phyloP scores from a whole-genome alignment of 2,113 vertebrate species.

The Varanus salvator region DNA sequence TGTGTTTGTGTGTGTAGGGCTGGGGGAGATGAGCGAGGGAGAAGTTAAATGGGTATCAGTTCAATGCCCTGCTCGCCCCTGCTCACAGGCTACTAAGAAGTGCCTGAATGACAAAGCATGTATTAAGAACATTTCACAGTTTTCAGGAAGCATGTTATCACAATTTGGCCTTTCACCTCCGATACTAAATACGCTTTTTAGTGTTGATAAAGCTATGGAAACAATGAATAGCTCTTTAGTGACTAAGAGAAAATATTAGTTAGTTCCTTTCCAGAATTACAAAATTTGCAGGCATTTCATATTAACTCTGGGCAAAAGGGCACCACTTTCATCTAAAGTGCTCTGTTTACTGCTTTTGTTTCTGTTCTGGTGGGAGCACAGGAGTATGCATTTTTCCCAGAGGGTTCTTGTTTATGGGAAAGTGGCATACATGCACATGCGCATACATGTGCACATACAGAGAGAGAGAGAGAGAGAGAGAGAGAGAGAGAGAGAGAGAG shows the following conservation, averaged over 20 bases:
- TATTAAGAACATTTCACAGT: constrained; percentile 4
- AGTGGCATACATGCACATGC: not conserved
- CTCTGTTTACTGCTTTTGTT: not conserved
- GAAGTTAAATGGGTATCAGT: too few species aligned
- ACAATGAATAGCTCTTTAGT: not conserved
- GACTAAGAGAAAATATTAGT: constrained; percentile 15
- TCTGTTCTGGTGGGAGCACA: fast-evolving
- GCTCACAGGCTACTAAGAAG: not conserved
- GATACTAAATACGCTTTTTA: not conserved
- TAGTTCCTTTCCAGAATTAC: not conserved
- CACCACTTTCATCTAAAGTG: not conserved
- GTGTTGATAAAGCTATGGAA: constrained; percentile 34
- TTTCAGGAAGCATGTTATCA: not conserved
- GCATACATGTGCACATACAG: not conserved
- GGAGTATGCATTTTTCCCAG: not conserved
- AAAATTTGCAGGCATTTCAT: constrained; percentile 22
- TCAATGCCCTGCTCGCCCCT: too few species aligned
- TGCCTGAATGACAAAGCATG: not conserved
- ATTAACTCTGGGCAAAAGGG: not conserved
- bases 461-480: not conserved
- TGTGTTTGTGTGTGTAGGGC: too few species aligned
- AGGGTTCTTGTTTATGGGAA: not conserved
- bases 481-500: too few species aligned
- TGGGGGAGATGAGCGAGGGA: too few species aligned
- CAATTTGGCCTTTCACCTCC: constrained; percentile 9